A percentile compares a stretch with the other conserved stretches of the same genome.
phyloP scores from a whole-genome alignment of 2,888 invertebrate species.

The Agrotis exclamationis region DNA sequence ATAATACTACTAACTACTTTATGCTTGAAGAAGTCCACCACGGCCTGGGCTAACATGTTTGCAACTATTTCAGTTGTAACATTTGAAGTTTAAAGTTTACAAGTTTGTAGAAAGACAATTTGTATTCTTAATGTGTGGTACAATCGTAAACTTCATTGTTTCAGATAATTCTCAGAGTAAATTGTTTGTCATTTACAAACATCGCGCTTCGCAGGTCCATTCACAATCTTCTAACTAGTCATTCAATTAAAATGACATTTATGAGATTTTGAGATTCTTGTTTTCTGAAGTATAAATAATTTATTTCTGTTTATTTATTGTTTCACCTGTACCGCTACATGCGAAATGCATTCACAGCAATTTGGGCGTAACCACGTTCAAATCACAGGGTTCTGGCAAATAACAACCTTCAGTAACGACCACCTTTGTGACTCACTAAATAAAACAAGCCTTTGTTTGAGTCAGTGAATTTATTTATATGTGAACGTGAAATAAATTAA shows the following conservation, averaged over 20 bases:
- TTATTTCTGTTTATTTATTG: constrained; percentile 8
- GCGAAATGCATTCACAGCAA: constrained; percentile 58
- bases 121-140: constrained; percentile 16
- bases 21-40: constrained; percentile 77
- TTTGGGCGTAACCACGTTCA: constrained; percentile 65
- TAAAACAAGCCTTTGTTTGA: constrained; percentile 47
- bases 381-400: constrained; percentile 60
- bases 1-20: constrained; percentile 79
- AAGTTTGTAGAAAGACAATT: constrained; percentile 1
- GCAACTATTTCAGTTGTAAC: not conserved
- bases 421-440: constrained; percentile 37
- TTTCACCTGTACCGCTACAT: constrained; percentile 60
- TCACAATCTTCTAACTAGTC: not conserved
- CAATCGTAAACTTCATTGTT: constrained; percentile 22
- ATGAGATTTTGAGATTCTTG: not conserved
- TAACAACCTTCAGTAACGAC: constrained; percentile 44
- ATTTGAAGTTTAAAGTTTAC: not conserved
- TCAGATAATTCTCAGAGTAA: not conserved
- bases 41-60: constrained; percentile 70
- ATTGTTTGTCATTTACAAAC: not conserved
- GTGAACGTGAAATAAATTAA: constrained; percentile 62
- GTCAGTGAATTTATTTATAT: constrained; percentile 47
- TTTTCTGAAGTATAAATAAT: not conserved
- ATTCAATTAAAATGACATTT: not conserved
- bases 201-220: not conserved